Evolutionary conservation across 2,113 vertebrate species (phyloP), one percentile per base, ranked within the genome.

Genomic region (Pachycephala philippinensis): DNA sequence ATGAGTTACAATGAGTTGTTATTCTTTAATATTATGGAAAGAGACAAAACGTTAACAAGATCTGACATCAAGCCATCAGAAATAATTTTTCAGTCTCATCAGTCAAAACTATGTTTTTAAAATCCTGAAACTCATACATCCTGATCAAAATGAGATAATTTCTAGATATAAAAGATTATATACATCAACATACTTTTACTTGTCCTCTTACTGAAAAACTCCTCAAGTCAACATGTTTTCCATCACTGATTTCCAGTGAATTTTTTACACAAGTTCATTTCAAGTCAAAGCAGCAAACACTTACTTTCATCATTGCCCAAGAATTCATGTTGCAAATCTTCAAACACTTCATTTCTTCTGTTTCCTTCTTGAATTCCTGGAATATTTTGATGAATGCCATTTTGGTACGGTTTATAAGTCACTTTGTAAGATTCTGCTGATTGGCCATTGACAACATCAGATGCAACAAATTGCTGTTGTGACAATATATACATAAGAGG

Each of bases 251-350:
- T 93, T 85, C 45, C 37, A 87, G 20, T 15, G n/a, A 82, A 56
- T 37, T 54, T 83, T 63, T 76, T 9, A 87, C 16, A 61, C 30
- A 76, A 56, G 23, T 64, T 93, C 44, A 49, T 37, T 81, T 56
- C n/a, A 68, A 80, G 33, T n/a, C 60, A 71, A 69, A 75, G 56
- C 35, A 86, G 21, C n/a, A 61, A 83, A 90, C 54, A 98, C 99
- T 98, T 97, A 99, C 99, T 97, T 90, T 98, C 98, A 87, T 97
- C 97, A 20, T 91, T 98, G 91, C 98, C 98, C 40, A 99, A 97
- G 93, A 99, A 99, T 37, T 99, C 98, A 88, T 91, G 98, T 28
- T 99, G 99, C 79, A 99, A 97, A 63, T 97, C 98, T 89, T 99
- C 98, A 89, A 99, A 98, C 13, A 93, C 89, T 90, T 97, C 98